Evolutionary conservation across 2,113 vertebrate species (phyloP).

Genomic region (human (Homo sapiens)): DNA sequence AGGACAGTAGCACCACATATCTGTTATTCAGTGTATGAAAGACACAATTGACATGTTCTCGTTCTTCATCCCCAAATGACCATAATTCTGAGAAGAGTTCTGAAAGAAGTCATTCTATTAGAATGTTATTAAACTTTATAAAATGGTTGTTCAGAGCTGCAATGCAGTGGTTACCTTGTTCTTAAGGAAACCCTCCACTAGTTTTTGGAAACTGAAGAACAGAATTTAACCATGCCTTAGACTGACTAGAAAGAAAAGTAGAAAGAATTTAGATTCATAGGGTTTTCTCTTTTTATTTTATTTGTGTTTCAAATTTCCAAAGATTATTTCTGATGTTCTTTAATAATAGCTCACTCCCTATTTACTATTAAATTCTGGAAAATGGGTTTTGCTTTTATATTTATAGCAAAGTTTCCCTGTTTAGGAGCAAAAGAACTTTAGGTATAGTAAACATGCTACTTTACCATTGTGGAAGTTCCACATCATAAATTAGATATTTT

Average conservation of each 20-base stretch:
- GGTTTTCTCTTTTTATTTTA: background rate
- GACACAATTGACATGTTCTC: background rate
- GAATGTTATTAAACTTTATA: background rate
- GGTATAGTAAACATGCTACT: background rate
- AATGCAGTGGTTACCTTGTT: background rate
- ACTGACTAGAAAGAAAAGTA: background rate
- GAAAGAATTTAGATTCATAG: background rate
- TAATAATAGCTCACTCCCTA: background rate
- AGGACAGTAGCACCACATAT: background rate
- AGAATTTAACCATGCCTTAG: background rate
- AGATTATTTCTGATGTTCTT: background rate
- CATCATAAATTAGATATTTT: background rate
- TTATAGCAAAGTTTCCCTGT: background rate
- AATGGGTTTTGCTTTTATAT: constrained; percentile 11
- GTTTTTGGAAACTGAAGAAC: background rate
- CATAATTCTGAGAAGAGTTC: background rate
- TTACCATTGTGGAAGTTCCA: background rate
- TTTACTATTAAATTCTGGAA: constrained; percentile 34
- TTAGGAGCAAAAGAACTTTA: background rate
- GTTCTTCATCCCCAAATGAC: background rate
- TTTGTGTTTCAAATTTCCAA: background rate
- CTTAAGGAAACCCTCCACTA: background rate
- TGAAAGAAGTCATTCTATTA: background rate
- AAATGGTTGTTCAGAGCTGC: background rate
- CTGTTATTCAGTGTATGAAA: background rate